Evolutionary conservation across 1,140 invertebrate genomes (phyloP).

Genomic region (Leptinotarsa defecta): DNA sequence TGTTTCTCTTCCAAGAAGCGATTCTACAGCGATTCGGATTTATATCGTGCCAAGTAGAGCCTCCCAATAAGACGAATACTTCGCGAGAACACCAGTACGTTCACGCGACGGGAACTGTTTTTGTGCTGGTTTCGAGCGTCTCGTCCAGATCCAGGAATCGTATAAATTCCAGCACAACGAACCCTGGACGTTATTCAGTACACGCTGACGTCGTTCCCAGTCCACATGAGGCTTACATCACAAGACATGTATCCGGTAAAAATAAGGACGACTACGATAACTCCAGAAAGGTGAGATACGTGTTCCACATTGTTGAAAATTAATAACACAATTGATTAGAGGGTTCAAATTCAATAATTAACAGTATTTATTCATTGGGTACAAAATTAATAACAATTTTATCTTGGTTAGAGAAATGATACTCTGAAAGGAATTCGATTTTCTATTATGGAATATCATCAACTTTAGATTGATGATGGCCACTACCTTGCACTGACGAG

Average conservation of each 20-base stretch:
- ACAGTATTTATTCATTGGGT: too few species aligned
- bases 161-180: constrained; percentile 50
- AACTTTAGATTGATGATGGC: too few species aligned
- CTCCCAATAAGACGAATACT: constrained; percentile 53
- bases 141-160: constrained; percentile 59
- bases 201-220: constrained; percentile 76
- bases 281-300: constrained; percentile 64
- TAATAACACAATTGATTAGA: too few species aligned
- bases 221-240: constrained; percentile 89
- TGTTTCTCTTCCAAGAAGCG: constrained; percentile 84
- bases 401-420: too few species aligned
- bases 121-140: constrained; percentile 78
- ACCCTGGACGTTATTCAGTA: constrained; percentile 58
- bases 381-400: too few species aligned
- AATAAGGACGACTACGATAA: constrained; percentile 72
- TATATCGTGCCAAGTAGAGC: constrained; percentile 73
- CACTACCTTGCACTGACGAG: too few species aligned
- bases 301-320: background rate
- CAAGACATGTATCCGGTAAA: constrained; percentile 82
- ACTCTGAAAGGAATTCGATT: too few species aligned
- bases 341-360: too few species aligned
- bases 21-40: constrained; percentile 86
- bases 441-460: too few species aligned
- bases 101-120: constrained; percentile 93
- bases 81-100: constrained; percentile 72